Conservation (phyloP, 53 echinoderm and acorn worm genomes). For the Echinarachnius parma region DNA sequence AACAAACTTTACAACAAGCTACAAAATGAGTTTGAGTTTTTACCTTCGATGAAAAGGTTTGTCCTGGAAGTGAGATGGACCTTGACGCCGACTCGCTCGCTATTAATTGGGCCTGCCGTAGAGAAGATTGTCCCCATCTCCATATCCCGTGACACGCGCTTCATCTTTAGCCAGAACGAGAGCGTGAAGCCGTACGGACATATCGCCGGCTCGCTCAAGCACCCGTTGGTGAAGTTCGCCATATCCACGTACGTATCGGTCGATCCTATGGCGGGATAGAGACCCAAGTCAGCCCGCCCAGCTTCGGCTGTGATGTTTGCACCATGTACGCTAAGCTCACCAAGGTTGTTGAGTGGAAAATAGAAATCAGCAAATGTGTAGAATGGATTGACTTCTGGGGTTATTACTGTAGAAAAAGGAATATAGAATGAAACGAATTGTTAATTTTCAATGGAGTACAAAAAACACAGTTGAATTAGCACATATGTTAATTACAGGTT, state of each 20-base stretch:
- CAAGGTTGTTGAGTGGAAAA: slow-evolving; percentile 56
- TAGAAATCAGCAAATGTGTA: slow-evolving; percentile 58
- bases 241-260: slow-evolving; percentile 54
- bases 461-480: too few relatives aligned
- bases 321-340: slow-evolving; percentile 44
- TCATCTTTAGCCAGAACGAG: slow-evolving; percentile 67
- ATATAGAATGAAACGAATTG: too few relatives aligned
- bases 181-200: slow-evolving; percentile 65
- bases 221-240: slow-evolving; percentile 49
- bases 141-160: neutral
- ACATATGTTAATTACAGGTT: too few relatives aligned
- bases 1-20: too few relatives aligned
- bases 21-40: neutral
- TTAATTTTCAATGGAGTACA: neutral
- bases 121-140: slow-evolving; percentile 55
- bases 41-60: slow-evolving; percentile 56
- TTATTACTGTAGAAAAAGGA: slow-evolving; percentile 21
- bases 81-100: slow-evolving; percentile 51
- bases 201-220: slow-evolving; percentile 52
- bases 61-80: slow-evolving; percentile 26
- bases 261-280: slow-evolving; percentile 49
- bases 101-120: slow-evolving; percentile 45
- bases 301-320: slow-evolving; percentile 47
- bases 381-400: slow-evolving; percentile 53
- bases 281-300: slow-evolving; percentile 56